These are phyloP conservation scores for Polyergus mexicanus DNA, from an alignment of 1,140 invertebrate genomes.

Conservation along the genomic window DNA sequence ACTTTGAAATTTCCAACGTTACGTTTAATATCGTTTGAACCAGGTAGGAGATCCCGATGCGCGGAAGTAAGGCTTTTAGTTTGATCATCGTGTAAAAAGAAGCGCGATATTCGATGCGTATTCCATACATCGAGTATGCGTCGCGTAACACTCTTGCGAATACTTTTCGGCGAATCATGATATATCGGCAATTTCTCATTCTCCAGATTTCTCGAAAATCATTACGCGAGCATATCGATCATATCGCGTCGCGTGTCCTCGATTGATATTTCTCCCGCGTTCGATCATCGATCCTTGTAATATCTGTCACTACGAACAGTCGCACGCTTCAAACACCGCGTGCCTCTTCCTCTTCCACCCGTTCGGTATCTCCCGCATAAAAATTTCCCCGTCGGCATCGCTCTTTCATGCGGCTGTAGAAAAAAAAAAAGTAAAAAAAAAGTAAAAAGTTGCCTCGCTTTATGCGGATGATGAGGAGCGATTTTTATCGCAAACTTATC, in stretches of 20 bases:
- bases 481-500: constrained; percentile 27
- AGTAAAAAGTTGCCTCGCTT: constrained; percentile 15
- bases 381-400: constrained; percentile 38
- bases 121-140: no score
- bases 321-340: constrained; percentile 34
- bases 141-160: background rate
- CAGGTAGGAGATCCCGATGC: background rate
- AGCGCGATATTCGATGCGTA: background rate
- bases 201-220: constrained; percentile 11
- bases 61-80: background rate
- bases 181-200: background rate
- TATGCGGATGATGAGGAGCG: constrained; percentile 25
- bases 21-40: constrained; percentile 8
- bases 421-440: background rate
- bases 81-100: constrained; percentile 17
- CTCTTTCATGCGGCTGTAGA: constrained; percentile 19
- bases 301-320: constrained; percentile 15
- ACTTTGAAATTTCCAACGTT: background rate
- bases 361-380: constrained; percentile 10
- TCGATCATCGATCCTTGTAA: constrained; percentile 27
- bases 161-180: background rate
- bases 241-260: background rate
- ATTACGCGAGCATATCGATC: constrained; percentile 35
- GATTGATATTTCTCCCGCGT: background rate
- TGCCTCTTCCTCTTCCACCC: background rate